A percentile compares a stretch with the other conserved stretches of the same genome.
These are phyloP conservation scores for Dasysyrphus albostriatus DNA, from an alignment of 2,888 invertebrate species.

Conservation along the genomic window DNA sequence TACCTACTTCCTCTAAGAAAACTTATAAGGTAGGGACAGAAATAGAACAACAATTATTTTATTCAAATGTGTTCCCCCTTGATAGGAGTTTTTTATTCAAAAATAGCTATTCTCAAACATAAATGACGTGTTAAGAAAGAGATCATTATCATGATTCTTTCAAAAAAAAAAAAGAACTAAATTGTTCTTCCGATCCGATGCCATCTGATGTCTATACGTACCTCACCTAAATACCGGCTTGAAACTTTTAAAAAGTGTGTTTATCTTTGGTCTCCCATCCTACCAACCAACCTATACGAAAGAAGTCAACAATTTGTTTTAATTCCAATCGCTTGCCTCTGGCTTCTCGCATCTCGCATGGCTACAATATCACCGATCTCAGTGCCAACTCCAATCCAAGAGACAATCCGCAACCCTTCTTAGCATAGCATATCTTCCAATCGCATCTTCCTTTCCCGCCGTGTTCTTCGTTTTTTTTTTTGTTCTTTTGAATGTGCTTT, in stretches of 20 bases:
- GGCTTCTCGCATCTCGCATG: not conserved
- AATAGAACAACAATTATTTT: too few species aligned
- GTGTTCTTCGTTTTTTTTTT: conserved; percentile 31
- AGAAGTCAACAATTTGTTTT: conserved; percentile 66
- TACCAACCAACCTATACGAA: conserved; percentile 69
- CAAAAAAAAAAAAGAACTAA: too few species aligned
- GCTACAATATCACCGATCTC: not conserved
- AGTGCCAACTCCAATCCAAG: not conserved
- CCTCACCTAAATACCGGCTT: conserved; percentile 6
- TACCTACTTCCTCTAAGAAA: too few species aligned
- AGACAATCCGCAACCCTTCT: conserved; percentile 60
- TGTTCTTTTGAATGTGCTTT: conserved; percentile 76
- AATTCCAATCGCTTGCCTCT: conserved; percentile 1
- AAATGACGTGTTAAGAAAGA: not conserved
- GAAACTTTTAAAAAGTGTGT: not conserved
- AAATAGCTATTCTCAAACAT: not conserved
- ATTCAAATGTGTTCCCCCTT: too few species aligned
- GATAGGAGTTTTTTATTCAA: too few species aligned
- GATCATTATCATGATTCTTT: conserved; percentile 2
- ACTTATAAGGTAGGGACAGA: too few species aligned
- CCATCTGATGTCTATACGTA: not conserved
- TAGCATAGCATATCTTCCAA: conserved; percentile 58
- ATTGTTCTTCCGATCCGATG: not conserved
- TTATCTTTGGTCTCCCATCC: conserved; percentile 45
- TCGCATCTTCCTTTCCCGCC: conserved; percentile 61